These are phyloP conservation scores for Ammodytes dubius DNA, from an alignment of 2,113 vertebrate genomes.

Conservation along the genomic window DNA sequence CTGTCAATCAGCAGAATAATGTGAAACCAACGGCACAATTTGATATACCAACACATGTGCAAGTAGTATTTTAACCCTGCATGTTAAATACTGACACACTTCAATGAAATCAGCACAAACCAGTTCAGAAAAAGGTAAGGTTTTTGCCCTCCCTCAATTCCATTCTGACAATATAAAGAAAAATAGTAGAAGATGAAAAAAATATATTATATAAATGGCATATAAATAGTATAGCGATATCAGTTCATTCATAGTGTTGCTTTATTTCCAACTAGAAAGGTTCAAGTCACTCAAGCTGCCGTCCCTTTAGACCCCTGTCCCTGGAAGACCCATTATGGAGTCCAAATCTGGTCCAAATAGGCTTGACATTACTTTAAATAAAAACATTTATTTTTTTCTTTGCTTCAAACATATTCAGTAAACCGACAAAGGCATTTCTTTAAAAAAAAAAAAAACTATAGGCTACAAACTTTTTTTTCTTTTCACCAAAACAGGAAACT, in stretches of 20 bases:
- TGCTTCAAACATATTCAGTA: background rate
- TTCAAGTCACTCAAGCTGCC: background rate
- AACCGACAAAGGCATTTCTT: background rate
- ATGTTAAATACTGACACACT: background rate
- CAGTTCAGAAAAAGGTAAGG: too few relatives aligned
- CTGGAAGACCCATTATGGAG: background rate
- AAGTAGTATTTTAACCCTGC: background rate
- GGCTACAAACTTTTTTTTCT: background rate
- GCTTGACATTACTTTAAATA: constrained; percentile 8
- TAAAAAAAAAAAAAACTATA: background rate
- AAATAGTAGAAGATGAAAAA: background rate
- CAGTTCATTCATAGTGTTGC: background rate
- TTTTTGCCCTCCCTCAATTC: too few relatives aligned
- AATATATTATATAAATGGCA: too few relatives aligned
- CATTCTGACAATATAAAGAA: background rate
- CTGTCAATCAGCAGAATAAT: background rate
- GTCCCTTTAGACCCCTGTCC: background rate
- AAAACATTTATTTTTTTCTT: background rate
- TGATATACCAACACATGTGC: too few relatives aligned
- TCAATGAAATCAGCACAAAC: background rate
- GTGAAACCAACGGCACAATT: background rate
- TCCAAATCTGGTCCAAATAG: background rate
- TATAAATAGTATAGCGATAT: too few relatives aligned
- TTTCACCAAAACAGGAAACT: constrained; percentile 38
- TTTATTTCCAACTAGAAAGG: background rate